Conservation (phyloP, 2,797 vertebrate species). For the Acipenser oxyrinchus region DNA sequence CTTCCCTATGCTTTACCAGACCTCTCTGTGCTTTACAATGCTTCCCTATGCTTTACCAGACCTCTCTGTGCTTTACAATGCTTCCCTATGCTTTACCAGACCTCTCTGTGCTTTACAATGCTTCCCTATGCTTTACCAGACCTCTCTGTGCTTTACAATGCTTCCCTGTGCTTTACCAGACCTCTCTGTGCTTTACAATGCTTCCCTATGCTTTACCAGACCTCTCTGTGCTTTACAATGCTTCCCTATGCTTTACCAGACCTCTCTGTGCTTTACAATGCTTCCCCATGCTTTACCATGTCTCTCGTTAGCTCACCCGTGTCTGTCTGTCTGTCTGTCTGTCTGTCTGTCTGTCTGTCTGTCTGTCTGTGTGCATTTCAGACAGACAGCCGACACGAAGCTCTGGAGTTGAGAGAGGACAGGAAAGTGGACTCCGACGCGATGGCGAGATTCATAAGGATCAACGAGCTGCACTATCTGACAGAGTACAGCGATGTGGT, state of each 20-base stretch:
- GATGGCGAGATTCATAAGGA: constrained; percentile 66
- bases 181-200: neutral
- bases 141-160: neutral
- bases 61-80: too few species aligned
- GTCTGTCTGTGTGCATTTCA: constrained; percentile 31
- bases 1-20: too few species aligned
- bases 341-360: constrained; percentile 1
- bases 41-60: too few species aligned
- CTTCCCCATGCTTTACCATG: neutral
- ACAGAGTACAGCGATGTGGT: constrained; percentile 85
- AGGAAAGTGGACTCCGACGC: constrained; percentile 58
- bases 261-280: neutral
- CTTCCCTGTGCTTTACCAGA: neutral
- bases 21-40: too few species aligned
- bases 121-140: neutral
- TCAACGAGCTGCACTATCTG: constrained; percentile 70
- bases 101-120: neutral
- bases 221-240: constrained; percentile 28
- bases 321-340: neutral
- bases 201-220: neutral
- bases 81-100: too few species aligned
- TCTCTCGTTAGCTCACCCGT: neutral
- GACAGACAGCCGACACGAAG: constrained; percentile 69
- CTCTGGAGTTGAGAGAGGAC: constrained; percentile 49
- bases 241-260: constrained; percentile 5